Evolutionary conservation across 2,888 invertebrate genomes (phyloP).

Genomic region (Bruchidius siliquastri): DNA sequence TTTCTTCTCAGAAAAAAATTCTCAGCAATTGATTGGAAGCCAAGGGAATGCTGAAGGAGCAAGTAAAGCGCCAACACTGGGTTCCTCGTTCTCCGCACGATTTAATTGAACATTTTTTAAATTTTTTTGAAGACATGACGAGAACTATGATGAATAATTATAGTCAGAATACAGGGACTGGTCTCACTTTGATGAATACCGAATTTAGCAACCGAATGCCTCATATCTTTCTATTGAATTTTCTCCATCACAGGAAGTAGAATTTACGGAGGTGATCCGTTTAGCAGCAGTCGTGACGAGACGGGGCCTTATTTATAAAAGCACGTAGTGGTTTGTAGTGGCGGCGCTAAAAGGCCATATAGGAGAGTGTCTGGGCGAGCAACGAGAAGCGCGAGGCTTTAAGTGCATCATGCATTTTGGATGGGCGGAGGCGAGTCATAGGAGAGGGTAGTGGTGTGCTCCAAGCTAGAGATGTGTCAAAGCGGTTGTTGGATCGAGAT

Average conservation of each 20-base stretch:
- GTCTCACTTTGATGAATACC: neutral
- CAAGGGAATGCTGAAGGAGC: no score
- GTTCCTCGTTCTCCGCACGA: no score
- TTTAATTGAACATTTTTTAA: no score
- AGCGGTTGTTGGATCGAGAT: no score
- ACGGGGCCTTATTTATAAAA: neutral
- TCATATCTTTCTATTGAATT: neutral
- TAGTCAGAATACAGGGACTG: no score
- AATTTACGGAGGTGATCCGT: neutral
- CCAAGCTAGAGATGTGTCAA: neutral
- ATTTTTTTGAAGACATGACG: no score
- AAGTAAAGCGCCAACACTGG: no score
- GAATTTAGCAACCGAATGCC: neutral
- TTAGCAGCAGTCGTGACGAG: neutral
- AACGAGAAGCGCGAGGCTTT: neutral
- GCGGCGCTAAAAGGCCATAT: neutral
- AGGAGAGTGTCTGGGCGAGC: neutral
- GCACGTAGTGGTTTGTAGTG: neutral
- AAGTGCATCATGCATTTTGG: neutral
- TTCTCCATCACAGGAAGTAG: neutral
- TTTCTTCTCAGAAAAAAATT: no score
- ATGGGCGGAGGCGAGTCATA: neutral
- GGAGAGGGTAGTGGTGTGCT: neutral
- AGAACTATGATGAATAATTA: no score
- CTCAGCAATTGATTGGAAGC: no score